Evolutionary conservation across 2,797 vertebrate species (phyloP).

Genomic region (Bovichtus variegatus): DNA sequence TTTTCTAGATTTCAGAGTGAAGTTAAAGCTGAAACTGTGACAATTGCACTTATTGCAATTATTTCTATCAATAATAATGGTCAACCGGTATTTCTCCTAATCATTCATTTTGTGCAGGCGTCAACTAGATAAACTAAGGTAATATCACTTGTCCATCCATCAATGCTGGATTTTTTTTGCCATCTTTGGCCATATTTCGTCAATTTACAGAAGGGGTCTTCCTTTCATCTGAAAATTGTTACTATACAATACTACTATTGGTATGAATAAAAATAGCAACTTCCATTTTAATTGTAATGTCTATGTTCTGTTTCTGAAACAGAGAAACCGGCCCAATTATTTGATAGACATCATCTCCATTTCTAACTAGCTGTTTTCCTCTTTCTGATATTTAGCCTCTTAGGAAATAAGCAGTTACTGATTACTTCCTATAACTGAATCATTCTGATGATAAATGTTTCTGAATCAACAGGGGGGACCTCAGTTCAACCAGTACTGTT

Average conservation of each 20-base stretch:
- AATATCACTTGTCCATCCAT: not conserved
- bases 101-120: not conserved
- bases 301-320: not conserved
- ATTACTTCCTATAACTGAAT: constrained; percentile 35
- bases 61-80: not conserved
- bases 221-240: not conserved
- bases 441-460: constrained; percentile 29
- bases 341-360: constrained; percentile 18
- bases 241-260: not conserved
- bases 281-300: not conserved
- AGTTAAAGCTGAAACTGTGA: not conserved
- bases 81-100: not conserved
- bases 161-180: not conserved
- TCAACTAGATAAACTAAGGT: not conserved
- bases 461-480: constrained; percentile 8
- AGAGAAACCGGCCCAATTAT: constrained; percentile 2
- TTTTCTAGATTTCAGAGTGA: not conserved
- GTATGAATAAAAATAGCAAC: not conserved
- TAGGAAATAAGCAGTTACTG: constrained; percentile 29
- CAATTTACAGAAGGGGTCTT: constrained; percentile 11
- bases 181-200: not conserved
- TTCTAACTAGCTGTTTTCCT: constrained; percentile 22
- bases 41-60: not conserved
- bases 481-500: constrained; percentile 9
- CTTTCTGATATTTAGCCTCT: constrained; percentile 8